A percentile compares a stretch with the other conserved stretches of the same genome.
Conservation (phyloP, 2,797 vertebrate species). For the Liparis tanakae region DNA sequence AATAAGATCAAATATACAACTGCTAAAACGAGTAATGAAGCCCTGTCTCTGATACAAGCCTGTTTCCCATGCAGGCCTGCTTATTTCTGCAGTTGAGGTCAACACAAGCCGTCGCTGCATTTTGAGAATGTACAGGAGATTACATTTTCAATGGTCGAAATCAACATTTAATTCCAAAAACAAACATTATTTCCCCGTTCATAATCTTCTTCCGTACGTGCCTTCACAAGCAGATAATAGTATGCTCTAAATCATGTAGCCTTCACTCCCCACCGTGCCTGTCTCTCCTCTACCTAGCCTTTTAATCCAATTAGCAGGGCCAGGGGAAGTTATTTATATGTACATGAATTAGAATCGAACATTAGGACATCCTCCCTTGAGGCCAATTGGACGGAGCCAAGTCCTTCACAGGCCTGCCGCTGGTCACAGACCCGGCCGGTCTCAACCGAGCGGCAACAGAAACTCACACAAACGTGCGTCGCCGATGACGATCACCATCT, state of each 20-base stretch:
- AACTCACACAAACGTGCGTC: not conserved
- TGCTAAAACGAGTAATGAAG: not conserved
- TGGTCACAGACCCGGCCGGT: conserved; percentile 28
- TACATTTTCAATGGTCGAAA: not conserved
- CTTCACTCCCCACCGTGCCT: conserved; percentile 25
- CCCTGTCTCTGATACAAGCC: not conserved
- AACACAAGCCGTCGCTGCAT: not conserved
- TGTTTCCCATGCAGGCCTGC: not conserved
- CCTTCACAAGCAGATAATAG: not conserved
- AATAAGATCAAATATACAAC: too few species aligned
- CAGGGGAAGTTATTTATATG: conserved; percentile 76
- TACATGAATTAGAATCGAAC: conserved; percentile 78
- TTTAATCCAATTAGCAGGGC: conserved; percentile 78
- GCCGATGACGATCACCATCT: conserved; percentile 19
- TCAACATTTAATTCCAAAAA: not conserved
- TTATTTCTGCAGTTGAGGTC: not conserved
- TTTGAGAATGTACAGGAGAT: not conserved
- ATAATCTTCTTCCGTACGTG: not conserved
- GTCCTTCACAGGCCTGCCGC: conserved; percentile 60
- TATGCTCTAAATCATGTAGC: conserved; percentile 33
- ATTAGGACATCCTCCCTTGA: conserved; percentile 63
- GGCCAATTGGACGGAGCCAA: conserved; percentile 68
- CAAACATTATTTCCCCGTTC: not conserved
- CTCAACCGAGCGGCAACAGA: conserved; percentile 19
- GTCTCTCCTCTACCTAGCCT: conserved; percentile 43